Evolutionary conservation across 2,113 vertebrate species (phyloP).

Genomic region (Channa argus): DNA sequence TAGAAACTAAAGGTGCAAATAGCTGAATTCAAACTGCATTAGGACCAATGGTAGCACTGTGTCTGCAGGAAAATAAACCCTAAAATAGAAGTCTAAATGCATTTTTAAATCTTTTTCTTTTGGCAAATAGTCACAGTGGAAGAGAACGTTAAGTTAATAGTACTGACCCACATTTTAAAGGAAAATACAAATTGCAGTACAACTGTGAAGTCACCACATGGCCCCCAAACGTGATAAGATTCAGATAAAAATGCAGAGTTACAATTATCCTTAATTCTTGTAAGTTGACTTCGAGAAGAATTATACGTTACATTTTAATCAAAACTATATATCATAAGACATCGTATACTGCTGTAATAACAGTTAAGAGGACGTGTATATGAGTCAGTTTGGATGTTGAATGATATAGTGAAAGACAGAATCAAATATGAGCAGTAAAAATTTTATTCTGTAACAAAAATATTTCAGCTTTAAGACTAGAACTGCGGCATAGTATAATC

Average conservation of each 20-base stretch:
- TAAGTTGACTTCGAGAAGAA: conserved; percentile 15
- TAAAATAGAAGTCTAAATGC: too few relatives aligned
- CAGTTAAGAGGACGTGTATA: conserved; percentile 12
- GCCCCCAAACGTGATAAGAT: not conserved
- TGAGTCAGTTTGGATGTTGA: conserved; percentile 43
- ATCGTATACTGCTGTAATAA: conserved; percentile 10
- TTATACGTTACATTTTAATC: conserved; percentile 32
- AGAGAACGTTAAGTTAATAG: too few relatives aligned
- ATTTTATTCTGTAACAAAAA: conserved; percentile 58
- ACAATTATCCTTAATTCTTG: not conserved
- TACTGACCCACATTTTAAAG: too few relatives aligned
- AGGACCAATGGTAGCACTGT: too few relatives aligned
- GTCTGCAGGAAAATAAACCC: too few relatives aligned
- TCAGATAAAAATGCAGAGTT: not conserved
- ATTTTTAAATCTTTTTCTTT: too few relatives aligned
- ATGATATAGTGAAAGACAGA: conserved; percentile 53
- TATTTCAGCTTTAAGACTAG: conserved; percentile 20
- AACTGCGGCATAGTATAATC: conserved; percentile 53
- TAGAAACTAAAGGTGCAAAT: too few relatives aligned
- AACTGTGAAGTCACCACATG: not conserved
- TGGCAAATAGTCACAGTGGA: too few relatives aligned
- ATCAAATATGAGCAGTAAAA: conserved; percentile 64
- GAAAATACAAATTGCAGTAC: not conserved
- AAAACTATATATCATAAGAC: conserved; percentile 41
- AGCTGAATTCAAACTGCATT: too few relatives aligned